Conservation (phyloP, 1,140 invertebrate species). For the Brachionus rotundiformis region DNA sequence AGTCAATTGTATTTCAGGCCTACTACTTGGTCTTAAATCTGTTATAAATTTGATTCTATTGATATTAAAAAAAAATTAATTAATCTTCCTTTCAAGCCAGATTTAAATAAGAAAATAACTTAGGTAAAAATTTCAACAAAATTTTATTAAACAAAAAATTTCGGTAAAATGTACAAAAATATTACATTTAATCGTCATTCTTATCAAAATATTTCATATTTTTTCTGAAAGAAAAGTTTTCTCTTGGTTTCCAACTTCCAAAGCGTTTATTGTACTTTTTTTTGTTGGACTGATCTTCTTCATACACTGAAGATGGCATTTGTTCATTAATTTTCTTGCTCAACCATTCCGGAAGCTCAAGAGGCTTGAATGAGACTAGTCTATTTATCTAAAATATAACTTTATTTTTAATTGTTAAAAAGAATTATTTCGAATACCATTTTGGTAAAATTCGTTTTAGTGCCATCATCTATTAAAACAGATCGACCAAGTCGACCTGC, state of each 20-base stretch:
- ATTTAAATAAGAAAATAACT: neutral
- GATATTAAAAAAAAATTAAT: constrained; percentile 28
- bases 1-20: neutral
- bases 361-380: constrained; percentile 24
- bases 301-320: neutral
- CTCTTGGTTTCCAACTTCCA: neutral
- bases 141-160: constrained; percentile 39
- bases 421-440: neutral
- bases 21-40: neutral
- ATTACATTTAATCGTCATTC: neutral
- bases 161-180: constrained; percentile 32
- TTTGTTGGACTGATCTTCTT: neutral
- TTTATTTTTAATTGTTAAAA: neutral
- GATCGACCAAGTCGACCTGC: constrained; percentile 58
- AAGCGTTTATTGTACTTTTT: neutral
- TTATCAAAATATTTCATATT: neutral
- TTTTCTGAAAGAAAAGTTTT: neutral
- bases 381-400: neutral
- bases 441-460: neutral
- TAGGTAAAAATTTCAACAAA: constrained; percentile 14
- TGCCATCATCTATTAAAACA: constrained; percentile 26
- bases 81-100: too few species aligned
- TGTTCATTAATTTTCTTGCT: neutral
- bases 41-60: neutral
- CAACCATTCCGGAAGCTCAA: constrained; percentile 3